A percentile compares a stretch with the other conserved stretches of the same genome.
Conservation (phyloP, 92 coral and sea anemone genomes). For the Montipora capitata region DNA sequence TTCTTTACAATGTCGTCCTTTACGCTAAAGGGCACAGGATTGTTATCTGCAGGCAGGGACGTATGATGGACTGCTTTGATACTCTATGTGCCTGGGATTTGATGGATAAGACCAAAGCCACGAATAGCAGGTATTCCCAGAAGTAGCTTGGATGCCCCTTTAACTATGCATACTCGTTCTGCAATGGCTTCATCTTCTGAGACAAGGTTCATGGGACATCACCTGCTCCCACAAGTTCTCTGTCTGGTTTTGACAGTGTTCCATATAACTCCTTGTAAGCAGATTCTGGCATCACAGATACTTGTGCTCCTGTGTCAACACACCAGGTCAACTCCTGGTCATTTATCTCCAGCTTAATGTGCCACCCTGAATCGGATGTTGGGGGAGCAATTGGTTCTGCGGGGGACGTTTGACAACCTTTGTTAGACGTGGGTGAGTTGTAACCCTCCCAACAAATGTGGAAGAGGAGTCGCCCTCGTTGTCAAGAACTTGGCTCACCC, state of each 20-base stretch:
- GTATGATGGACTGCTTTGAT: conserved; percentile 22
- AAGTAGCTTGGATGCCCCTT: conserved; percentile 56
- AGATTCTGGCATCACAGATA: conserved; percentile 69
- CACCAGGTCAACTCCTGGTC: conserved; percentile 56
- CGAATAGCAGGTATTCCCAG: conserved; percentile 72
- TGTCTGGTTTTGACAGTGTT: conserved; percentile 45
- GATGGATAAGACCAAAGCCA: conserved; percentile 40
- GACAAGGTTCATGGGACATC: conserved; percentile 43
- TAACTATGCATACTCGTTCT: conserved; percentile 52
- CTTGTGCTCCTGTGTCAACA: conserved; percentile 76
- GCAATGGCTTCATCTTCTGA: conserved; percentile 19
- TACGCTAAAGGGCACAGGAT: not conserved
- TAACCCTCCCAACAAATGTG: conserved; percentile 30
- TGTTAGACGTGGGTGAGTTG: not conserved
- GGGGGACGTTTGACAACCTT: not conserved
- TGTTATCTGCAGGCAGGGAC: not conserved
- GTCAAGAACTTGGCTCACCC: conserved; percentile 14
- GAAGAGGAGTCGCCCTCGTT: not conserved
- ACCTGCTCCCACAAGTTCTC: conserved; percentile 73
- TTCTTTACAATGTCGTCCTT: conserved; percentile 51
- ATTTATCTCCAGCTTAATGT: conserved; percentile 21
- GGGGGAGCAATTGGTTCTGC: conserved; percentile 18
- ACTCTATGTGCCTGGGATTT: conserved; percentile 20
- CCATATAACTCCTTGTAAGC: conserved; percentile 38
- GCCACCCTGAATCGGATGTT: conserved; percentile 27